Evolutionary conservation across 1,140 invertebrate species (phyloP), one percentile per base, ranked within the genome.

Genomic region (Zaprionus lachaisei): DNA sequence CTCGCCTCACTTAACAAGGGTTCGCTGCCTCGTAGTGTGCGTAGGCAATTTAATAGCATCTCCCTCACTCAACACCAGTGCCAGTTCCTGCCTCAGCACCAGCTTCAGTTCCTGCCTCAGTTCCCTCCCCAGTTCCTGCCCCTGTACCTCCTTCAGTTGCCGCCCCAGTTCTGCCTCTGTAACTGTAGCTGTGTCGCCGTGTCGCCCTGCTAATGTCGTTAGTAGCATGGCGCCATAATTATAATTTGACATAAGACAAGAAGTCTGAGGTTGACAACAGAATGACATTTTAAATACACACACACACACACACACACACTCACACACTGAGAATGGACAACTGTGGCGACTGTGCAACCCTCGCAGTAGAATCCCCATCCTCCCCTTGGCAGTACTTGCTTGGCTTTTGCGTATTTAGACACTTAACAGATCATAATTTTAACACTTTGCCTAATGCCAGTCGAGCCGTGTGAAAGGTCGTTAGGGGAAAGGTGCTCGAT

Each of bases 231-330:
- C 85, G 86, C 85, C 85, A 90, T 90, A 90, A 91, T 91, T 91
- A 91, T 91, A 91, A 91, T 91, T 91, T 91, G 90, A 91, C 90
- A 81, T 83, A 92, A 91, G 83, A 91, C 90, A 91, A 92, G 90
- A 91, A 91, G 90, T 91, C 90, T 91, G 90, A 91, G 90, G 90
- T 89, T 91, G 90, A 91, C 90, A 91, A 89, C 90, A 91, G 89
- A 91, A 91, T 91, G 90, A 91, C 89, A 91, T 90, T 92, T 91
- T 92, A 90, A 91, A 92, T 86, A 86, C 80, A 80, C 77, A 81
- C 41, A 47, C 41, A 47, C 41, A 47, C 41, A 7, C 41, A 22
- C 20, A 20, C 20, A 17, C 38, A n/a, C 38, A n/a, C 38, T 6
- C 15, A 85, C 80, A 80, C 77, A 81, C 72, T 64, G 9, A 14